Evolutionary conservation across 2,113 vertebrate genomes (phyloP).

Genomic region (Scophthalmus maximus): DNA sequence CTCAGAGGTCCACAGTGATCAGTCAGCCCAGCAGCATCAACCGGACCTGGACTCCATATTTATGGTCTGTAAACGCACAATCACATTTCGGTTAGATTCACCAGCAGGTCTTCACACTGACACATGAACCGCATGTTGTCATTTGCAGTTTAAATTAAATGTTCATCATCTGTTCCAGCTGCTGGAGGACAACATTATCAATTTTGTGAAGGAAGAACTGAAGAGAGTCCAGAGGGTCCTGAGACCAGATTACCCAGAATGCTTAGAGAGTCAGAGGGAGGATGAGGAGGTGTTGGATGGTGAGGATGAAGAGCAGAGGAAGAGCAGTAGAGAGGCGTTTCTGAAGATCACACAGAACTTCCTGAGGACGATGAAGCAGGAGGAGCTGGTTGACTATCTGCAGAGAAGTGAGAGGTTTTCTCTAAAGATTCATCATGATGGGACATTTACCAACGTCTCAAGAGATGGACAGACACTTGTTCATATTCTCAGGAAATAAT

Average conservation of each 20-base stretch:
- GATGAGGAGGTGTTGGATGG: constrained; percentile 1
- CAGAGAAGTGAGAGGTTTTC: constrained; percentile 1
- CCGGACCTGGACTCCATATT: constrained; percentile 7
- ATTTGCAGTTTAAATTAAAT: neutral
- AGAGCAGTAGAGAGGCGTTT: constrained; percentile 35
- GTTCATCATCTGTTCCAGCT: constrained; percentile 14
- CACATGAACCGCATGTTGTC: neutral
- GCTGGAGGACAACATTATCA: neutral
- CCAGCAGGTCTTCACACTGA: neutral
- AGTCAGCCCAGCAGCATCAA: neutral
- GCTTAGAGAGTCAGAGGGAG: neutral
- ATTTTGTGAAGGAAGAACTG: constrained; percentile 22
- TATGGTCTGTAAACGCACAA: neutral
- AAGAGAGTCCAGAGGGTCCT: constrained; percentile 13
- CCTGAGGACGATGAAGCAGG: neutral
- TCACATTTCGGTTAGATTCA: neutral
- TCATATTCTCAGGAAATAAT: too few relatives aligned
- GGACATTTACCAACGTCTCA: neutral
- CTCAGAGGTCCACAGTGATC: neutral
- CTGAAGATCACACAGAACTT: constrained; percentile 23
- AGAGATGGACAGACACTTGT: neutral
- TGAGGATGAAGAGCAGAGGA: constrained; percentile 2
- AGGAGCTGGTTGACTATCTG: neutral
- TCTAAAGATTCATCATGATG: too few relatives aligned
- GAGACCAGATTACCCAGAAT: constrained; percentile 5